phyloP scores from a whole-genome alignment of 2,888 invertebrate species.

The Zygogramma bicolorata region DNA sequence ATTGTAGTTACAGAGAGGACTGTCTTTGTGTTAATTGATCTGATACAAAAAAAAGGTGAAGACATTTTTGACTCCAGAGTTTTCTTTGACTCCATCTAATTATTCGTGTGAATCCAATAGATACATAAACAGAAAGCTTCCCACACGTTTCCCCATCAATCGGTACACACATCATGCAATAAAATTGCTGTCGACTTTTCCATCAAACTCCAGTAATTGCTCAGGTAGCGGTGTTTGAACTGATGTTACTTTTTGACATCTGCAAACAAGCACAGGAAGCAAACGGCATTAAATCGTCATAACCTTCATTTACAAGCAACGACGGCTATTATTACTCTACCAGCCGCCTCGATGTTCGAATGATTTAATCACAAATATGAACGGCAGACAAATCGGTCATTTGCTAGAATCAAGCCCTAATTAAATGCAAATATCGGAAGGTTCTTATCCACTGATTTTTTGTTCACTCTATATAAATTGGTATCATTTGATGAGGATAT shows the following conservation, averaged over 20 bases:
- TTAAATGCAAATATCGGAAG: conserved; percentile 54
- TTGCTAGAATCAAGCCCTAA: conserved; percentile 50
- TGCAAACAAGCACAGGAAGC: conserved; percentile 44
- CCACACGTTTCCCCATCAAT: not conserved
- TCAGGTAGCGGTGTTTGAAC: conserved; percentile 16
- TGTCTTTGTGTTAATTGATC: no score
- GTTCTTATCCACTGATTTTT: no score
- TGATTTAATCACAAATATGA: conserved; percentile 53
- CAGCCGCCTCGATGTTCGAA: conserved; percentile 44
- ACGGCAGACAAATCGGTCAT: conserved; percentile 52
- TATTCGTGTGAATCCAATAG: no score
- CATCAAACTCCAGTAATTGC: conserved; percentile 21
- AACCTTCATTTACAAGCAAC: conserved; percentile 37
- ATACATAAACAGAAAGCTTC: no score
- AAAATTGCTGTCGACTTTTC: not conserved
- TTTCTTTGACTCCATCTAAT: no score
- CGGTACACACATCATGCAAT: no score
- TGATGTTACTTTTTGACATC: conserved; percentile 40
- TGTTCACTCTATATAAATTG: no score
- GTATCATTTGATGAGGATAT: no score
- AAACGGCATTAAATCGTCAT: conserved; percentile 53
- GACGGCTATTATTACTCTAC: conserved; percentile 46
- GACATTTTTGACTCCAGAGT: no score
- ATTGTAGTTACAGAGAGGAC: no score
- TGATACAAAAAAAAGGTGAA: no score